Conservation (phyloP, 2,797 vertebrate species). For the Geotrypetes seraphini region DNA sequence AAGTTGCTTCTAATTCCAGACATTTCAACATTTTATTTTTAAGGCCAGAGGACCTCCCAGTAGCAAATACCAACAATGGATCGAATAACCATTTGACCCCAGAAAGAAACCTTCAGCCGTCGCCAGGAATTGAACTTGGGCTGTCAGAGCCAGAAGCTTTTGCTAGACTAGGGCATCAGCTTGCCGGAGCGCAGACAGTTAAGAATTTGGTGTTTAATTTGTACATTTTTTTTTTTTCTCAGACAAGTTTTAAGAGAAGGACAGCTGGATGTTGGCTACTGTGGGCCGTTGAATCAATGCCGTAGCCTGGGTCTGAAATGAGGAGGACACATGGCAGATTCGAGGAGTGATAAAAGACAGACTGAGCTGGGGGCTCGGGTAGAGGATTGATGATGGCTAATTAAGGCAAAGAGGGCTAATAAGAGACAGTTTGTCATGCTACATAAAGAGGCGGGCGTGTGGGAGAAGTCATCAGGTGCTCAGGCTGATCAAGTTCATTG, state of each 20-base stretch:
- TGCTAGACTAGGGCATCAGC: slow-evolving; percentile 13
- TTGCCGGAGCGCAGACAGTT: too few species aligned
- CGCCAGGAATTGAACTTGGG: slow-evolving; percentile 21
- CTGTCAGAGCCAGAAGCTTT: slow-evolving; percentile 2
- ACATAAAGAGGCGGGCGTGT: slow-evolving; percentile 12
- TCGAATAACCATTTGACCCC: slow-evolving; percentile 22
- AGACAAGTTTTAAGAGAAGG: slow-evolving; percentile 16
- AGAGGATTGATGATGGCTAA: slow-evolving; percentile 28
- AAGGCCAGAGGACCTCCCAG: slow-evolving; percentile 31
- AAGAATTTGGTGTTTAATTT: too few species aligned
- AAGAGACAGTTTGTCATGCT: slow-evolving; percentile 21
- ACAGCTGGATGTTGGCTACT: slow-evolving; percentile 15
- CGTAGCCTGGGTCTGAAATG: slow-evolving; percentile 15
- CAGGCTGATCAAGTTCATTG: slow-evolving; percentile 45
- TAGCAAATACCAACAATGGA: slow-evolving; percentile 28
- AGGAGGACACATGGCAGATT: slow-evolving; percentile 14
- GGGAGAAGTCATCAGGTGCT: slow-evolving; percentile 50
- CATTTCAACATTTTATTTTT: slow-evolving; percentile 25
- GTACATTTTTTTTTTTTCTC: slow-evolving; percentile 3
- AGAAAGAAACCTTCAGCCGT: slow-evolving; percentile 16
- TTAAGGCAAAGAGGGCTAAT: slow-evolving; percentile 31
- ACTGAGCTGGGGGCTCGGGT: slow-evolving; percentile 13
- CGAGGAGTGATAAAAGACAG: slow-evolving; percentile 17
- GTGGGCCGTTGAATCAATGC: slow-evolving; percentile 21
- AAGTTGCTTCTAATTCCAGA: slow-evolving; percentile 38